A percentile compares a stretch with the other conserved stretches of the same genome.
Evolutionary conservation across 1,140 invertebrate species (phyloP).

Genomic region (Brachionus paranguensis): DNA sequence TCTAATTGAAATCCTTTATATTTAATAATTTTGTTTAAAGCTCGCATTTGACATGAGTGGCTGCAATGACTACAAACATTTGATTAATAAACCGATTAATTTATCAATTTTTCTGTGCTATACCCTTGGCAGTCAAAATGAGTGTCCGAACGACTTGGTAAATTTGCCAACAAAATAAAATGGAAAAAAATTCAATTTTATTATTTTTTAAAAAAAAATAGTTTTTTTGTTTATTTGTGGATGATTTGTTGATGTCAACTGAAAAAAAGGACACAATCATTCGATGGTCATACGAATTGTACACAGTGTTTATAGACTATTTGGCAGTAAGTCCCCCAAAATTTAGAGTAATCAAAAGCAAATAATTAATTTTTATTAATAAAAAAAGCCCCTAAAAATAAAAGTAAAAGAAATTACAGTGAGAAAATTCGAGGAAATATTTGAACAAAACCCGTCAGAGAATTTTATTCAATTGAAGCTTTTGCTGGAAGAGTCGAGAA

Average conservation of each 20-base stretch:
- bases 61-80: neutral
- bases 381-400: slow-evolving; percentile 4
- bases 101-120: neutral
- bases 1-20: too few species aligned
- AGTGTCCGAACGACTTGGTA: slow-evolving; percentile 28
- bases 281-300: slow-evolving; percentile 37
- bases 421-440: slow-evolving; percentile 29
- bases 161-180: neutral
- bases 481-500: neutral
- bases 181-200: neutral
- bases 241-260: neutral
- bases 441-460: neutral
- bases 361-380: neutral
- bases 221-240: slow-evolving; percentile 35
- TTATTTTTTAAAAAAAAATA: neutral
- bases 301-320: neutral
- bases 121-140: neutral
- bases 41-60: slow-evolving; percentile 8
- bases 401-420: neutral
- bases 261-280: slow-evolving; percentile 29
- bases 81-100: slow-evolving; percentile 10
- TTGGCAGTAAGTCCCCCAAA: neutral
- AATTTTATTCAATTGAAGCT: neutral
- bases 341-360: too few species aligned
- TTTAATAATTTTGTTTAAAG: neutral